phyloP scores from a whole-genome alignment of 2,797 vertebrate species.

The Ataeniobius toweri region DNA sequence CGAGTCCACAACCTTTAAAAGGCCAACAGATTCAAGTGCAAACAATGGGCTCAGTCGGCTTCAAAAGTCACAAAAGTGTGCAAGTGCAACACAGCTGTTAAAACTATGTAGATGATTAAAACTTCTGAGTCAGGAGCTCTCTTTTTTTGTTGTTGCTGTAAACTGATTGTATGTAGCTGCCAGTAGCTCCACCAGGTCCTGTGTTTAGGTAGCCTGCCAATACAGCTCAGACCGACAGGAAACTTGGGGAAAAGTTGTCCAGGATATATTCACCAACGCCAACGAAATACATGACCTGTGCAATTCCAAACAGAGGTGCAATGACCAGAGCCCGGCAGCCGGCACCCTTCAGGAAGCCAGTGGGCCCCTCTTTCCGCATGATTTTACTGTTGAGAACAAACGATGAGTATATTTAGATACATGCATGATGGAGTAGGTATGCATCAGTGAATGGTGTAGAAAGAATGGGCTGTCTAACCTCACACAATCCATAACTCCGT shows the following conservation, averaged over 20 bases:
- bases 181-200: constrained; percentile 38
- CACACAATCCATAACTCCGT: constrained; percentile 82
- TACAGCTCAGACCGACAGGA: constrained; percentile 56
- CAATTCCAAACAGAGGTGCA: constrained; percentile 87
- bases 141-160: constrained; percentile 30
- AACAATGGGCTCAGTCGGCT: constrained; percentile 50
- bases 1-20: constrained; percentile 35
- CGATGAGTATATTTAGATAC: background rate
- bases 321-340: constrained; percentile 86
- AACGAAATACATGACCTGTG: constrained; percentile 86
- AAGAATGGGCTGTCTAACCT: constrained; percentile 54
- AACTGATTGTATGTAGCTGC: constrained; percentile 68
- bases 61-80: constrained; percentile 62
- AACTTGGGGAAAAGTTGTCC: constrained; percentile 73
- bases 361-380: constrained; percentile 81
- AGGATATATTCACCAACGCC: constrained; percentile 85
- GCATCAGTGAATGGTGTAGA: background rate
- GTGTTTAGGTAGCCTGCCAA: background rate
- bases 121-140: constrained; percentile 11
- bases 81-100: constrained; percentile 69
- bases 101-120: constrained; percentile 36
- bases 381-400: constrained; percentile 78
- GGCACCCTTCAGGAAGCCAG: constrained; percentile 85
- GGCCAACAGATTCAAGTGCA: constrained; percentile 67
- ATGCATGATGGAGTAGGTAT: background rate